Base-by-base conservation (phyloP, 1,140 invertebrate genomes). In the Diorhabda carinulata region DNA sequence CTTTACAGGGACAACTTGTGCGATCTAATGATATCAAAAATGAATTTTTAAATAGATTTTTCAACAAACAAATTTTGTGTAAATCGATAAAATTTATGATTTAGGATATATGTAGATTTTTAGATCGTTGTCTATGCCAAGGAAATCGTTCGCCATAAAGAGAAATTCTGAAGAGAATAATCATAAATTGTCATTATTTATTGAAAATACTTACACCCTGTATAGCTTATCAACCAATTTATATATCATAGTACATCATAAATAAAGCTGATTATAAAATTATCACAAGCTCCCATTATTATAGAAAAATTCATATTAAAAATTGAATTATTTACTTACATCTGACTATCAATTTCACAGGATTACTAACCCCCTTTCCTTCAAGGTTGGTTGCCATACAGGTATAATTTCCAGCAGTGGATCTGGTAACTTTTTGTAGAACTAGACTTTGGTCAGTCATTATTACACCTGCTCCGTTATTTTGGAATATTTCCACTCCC, bases 371-470 rank as follows among this genome's bases (percentile, higher is more conserved):
- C 58, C 91, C 90, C 79, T 89, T 91, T 58, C 92, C 93, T 79
- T 94, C 92, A 63, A 87, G 86, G 80, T 94, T 95, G 10, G 88
- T 88, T 4, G 92, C 92, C 71, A 91, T 83, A 78, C 93, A 95
- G 47, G 90, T 92, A 79, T 93, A 95, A 76, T 90, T 88, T 2
- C 93, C 93, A 3, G 91, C 91, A 3, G 91, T 89, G 66, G 87
- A 85, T 67, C 90, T 83, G n/a, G 87, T 91, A 59, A 95, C 89
- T 67, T 88, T 88, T 78, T 94, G 92, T 43, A 95, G 86, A 0
- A 94, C 91, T 64, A 95, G 82, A 72, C 92, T 93, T 75, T 90
- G 89, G 79, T 93, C 92, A 78, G 90, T 93, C 68, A 94, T 83
- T 65, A 95, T 91, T 6, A 94, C 85, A 9, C 92, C 91, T 8